Conservation (phyloP, 2,797 vertebrate species). For the Miichthys miiuy region DNA sequence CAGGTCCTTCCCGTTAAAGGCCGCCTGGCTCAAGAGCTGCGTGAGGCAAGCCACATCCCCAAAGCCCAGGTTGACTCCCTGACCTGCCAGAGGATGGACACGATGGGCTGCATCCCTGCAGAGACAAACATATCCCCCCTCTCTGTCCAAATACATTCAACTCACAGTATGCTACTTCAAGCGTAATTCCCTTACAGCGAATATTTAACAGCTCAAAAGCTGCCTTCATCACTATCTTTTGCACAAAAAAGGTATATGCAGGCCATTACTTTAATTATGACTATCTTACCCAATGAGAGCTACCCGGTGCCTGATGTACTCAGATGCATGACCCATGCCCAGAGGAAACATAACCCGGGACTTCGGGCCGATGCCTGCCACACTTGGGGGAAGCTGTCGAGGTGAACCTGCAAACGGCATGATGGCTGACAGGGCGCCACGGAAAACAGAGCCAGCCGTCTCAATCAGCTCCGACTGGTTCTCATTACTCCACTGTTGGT, state of each 20-base stretch:
- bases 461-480: slow-evolving; percentile 94
- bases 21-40: slow-evolving; percentile 91
- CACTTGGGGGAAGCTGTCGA: slow-evolving; percentile 95
- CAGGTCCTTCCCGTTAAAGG: slow-evolving; percentile 94
- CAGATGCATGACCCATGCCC: slow-evolving; percentile 93
- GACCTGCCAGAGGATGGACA: slow-evolving; percentile 97
- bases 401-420: slow-evolving; percentile 89
- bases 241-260: background rate
- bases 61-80: slow-evolving; percentile 98
- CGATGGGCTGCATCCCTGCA: slow-evolving; percentile 96
- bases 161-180: background rate
- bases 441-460: slow-evolving; percentile 89
- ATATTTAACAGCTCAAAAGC: background rate
- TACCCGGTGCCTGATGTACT: slow-evolving; percentile 93
- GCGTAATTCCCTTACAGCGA: background rate
- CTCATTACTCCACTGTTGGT: slow-evolving; percentile 92
- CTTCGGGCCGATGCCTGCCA: slow-evolving; percentile 89
- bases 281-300: slow-evolving; percentile 94
- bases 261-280: slow-evolving; percentile 1
- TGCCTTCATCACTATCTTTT: background rate
- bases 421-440: slow-evolving; percentile 86
- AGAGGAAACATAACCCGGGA: slow-evolving; percentile 93
- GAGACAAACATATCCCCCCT: slow-evolving; percentile 53
- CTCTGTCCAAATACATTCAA: slow-evolving; percentile 24
- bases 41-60: slow-evolving; percentile 93